These are phyloP conservation scores for Nannospalax galili DNA, from an alignment of 2,113 vertebrate species.

Conservation along the genomic window DNA sequence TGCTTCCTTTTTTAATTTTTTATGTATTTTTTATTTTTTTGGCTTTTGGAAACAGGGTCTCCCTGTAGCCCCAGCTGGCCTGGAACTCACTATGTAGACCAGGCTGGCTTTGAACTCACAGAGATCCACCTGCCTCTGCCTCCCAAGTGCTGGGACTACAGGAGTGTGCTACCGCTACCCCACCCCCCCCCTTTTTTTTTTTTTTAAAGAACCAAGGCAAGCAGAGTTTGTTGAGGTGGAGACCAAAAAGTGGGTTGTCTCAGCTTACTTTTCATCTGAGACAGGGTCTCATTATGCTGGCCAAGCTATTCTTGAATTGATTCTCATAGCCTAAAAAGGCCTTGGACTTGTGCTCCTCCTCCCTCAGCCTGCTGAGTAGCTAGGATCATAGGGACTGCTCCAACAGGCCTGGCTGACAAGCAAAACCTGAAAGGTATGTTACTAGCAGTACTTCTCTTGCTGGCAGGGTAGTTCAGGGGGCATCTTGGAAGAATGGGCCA, in stretches of 20 bases:
- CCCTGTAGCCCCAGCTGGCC: no score
- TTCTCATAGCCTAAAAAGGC: background rate
- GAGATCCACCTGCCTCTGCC: no score
- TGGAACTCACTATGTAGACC: no score
- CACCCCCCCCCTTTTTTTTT: no score
- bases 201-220: background rate
- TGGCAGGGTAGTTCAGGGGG: background rate
- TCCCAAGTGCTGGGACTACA: no score
- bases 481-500: background rate
- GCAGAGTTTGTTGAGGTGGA: background rate
- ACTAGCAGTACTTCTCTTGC: background rate
- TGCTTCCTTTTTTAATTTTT: background rate
- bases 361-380: background rate
- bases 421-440: background rate
- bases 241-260: background rate
- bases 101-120: no score
- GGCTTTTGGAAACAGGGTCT: background rate
- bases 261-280: background rate
- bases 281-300: background rate
- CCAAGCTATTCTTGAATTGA: background rate
- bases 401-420: background rate
- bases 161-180: no score
- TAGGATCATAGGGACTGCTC: background rate
- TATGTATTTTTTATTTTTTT: background rate
- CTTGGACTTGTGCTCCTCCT: background rate